These are phyloP conservation scores for Falcaria lacertinaria DNA, from an alignment of 2,888 invertebrate species.

Conservation along the genomic window DNA sequence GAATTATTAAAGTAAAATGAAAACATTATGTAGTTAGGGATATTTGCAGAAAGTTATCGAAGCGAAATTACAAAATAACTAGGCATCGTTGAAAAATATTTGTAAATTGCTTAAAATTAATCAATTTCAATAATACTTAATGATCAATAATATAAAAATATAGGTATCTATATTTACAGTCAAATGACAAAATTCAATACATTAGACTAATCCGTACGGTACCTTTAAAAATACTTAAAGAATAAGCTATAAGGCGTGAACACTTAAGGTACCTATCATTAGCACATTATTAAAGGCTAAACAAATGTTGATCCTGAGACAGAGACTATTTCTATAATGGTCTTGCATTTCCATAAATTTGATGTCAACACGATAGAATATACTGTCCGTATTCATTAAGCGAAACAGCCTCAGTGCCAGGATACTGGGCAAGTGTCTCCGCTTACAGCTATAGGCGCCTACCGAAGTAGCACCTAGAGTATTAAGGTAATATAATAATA, in stretches of 20 bases:
- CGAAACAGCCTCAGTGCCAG: conserved; percentile 30
- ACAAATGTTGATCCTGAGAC: conserved; percentile 23
- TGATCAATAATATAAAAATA: conserved; percentile 73
- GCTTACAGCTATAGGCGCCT: conserved; percentile 32
- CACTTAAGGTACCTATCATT: conserved; percentile 34
- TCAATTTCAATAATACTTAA: conserved; percentile 55
- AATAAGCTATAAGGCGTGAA: conserved; percentile 40
- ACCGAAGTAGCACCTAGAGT: conserved; percentile 37
- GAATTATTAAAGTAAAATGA: too few species aligned
- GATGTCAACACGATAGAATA: not conserved
- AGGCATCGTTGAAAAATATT: conserved; percentile 61
- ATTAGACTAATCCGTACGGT: conserved; percentile 41
- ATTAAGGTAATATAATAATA: conserved; percentile 24
- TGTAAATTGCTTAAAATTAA: conserved; percentile 44
- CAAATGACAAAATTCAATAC: conserved; percentile 55
- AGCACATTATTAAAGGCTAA: conserved; percentile 31
- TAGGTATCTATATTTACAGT: conserved; percentile 73
- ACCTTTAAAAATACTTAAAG: conserved; percentile 30
- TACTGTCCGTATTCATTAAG: conserved; percentile 19
- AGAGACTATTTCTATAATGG: conserved; percentile 28
- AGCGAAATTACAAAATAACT: conserved; percentile 10
- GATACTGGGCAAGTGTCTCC: conserved; percentile 32
- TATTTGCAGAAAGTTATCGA: not conserved
- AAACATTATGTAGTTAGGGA: not conserved
- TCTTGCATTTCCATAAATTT: not conserved